Conservation (phyloP, 2,797 vertebrate genomes). For the Huso huso region DNA sequence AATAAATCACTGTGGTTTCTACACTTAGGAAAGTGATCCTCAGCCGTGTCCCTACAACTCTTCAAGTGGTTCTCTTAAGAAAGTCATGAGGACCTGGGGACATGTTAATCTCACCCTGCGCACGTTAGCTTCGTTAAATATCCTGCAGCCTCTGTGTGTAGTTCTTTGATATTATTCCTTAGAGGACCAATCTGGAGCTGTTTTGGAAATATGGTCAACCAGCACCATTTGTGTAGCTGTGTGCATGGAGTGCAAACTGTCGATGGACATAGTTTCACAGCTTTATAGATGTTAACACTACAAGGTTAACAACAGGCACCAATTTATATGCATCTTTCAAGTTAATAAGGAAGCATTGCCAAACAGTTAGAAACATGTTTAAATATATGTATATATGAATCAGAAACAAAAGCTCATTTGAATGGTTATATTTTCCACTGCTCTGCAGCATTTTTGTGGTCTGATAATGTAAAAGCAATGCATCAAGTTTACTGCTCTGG, state of each 20-base stretch:
- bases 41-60: not conserved
- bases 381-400: slow-evolving; percentile 66
- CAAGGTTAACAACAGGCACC: slow-evolving; percentile 47
- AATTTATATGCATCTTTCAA: slow-evolving; percentile 65
- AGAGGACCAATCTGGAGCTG: not conserved
- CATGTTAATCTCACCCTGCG: slow-evolving; percentile 3
- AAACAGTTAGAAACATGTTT: not conserved
- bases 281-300: slow-evolving; percentile 60
- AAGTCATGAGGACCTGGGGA: slow-evolving; percentile 1
- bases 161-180: slow-evolving; percentile 2
- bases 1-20: not conserved
- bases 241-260: not conserved
- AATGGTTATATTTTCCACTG: slow-evolving; percentile 13
- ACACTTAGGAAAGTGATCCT: not conserved
- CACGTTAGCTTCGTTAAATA: not conserved
- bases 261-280: not conserved
- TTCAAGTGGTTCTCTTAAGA: not conserved
- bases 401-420: slow-evolving; percentile 26
- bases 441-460: slow-evolving; percentile 8
- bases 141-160: slow-evolving; percentile 1
- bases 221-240: not conserved
- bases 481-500: slow-evolving; percentile 3
- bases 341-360: slow-evolving; percentile 66
- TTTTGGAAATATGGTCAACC: not conserved
- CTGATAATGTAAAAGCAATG: slow-evolving; percentile 13